Percentiles rank a stretch among this genome's conserved stretches.
Conservation (phyloP, 2,888 invertebrate species). For the Zeuzera pyrina region DNA sequence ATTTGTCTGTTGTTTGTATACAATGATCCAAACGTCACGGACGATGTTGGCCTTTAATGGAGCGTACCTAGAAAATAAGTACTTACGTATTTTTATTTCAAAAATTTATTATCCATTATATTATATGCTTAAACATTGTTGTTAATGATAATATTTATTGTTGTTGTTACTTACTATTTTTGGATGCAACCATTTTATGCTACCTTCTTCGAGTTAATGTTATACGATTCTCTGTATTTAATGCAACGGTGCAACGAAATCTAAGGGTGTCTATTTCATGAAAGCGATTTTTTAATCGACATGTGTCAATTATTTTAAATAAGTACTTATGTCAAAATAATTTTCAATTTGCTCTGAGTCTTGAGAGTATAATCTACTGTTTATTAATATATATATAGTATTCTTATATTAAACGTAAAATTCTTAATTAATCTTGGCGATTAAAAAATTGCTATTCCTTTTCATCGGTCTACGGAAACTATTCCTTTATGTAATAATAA, state of each 20-base stretch:
- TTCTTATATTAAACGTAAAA: no score
- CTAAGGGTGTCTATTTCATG: conserved; percentile 8
- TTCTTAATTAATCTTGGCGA: no score
- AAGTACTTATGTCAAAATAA: no score
- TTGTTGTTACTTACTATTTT: conserved; percentile 67
- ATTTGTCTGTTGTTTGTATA: no score
- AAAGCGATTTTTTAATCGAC: conserved; percentile 13
- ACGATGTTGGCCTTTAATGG: no score
- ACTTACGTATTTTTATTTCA: conserved; percentile 67
- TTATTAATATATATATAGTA: no score
- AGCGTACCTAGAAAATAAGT: no score
- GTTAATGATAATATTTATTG: conserved; percentile 60
- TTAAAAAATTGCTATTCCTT: no score
- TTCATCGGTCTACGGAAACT: conserved; percentile 21
- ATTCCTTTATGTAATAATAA: conserved; percentile 26
- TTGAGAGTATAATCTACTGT: no score
- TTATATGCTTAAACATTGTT: conserved; percentile 52
- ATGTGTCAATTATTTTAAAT: no score
- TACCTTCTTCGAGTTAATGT: conserved; percentile 52
- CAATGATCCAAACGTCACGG: no score
- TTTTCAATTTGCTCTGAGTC: no score
- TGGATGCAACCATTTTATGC: conserved; percentile 65
- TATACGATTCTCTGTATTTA: conserved; percentile 39
- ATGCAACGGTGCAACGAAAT: conserved; percentile 22
- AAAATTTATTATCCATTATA: conserved; percentile 66